Evolutionary conservation across 2,888 invertebrate species (phyloP), one percentile per base, ranked within the genome.

Genomic region (Silvanus unidentatus): DNA sequence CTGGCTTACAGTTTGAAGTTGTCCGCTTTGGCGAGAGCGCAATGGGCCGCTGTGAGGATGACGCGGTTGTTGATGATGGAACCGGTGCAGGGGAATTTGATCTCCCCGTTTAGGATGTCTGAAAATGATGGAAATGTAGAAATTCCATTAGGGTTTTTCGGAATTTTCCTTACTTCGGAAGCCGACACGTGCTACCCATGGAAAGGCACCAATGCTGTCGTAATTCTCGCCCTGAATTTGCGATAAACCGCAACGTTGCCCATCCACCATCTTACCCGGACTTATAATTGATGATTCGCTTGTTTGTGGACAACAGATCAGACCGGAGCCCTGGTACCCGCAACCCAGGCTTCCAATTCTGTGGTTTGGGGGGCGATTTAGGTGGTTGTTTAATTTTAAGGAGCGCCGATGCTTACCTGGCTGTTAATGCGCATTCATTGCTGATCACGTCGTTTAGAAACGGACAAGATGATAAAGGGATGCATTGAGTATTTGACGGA

Each of bases 1-100:
- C n/a, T n/a, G n/a, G n/a, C 82, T 79, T 73, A 88, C 87, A 88
- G 68, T 69, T 85, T 82, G 63, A 83, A 87, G 55, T 82, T 83
- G 41, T 84, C 81, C 8, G 85, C 83, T 64, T 84, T 86, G 0
- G 86, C 87, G 42, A 88, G 66, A 1, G 87, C 88, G 63, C 88
- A 88, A 60, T 88, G 86, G 0, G 87, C 88, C 0, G 88, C 87
- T 0, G 88, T 88, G 28, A 88, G 66, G 30, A 88, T 75, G 1
- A 81, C 73, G 30, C 76, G 73, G 48, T 70, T 68, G 49, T 65
- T 74, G 42, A 88, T 78, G 13, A 88, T 84, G 1, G 86, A 83
- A 1, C 88, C 88, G 38, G 81, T 81, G 63, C 88, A 88, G 1
- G 88, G 86, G 66, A 84, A 87, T 35, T 84, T 80, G 34, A 82